A percentile compares a stretch with the other conserved stretches of the same genome.
Evolutionary conservation across 2,797 vertebrate genomes (phyloP).

Genomic region (Gymnothorax reevesii): DNA sequence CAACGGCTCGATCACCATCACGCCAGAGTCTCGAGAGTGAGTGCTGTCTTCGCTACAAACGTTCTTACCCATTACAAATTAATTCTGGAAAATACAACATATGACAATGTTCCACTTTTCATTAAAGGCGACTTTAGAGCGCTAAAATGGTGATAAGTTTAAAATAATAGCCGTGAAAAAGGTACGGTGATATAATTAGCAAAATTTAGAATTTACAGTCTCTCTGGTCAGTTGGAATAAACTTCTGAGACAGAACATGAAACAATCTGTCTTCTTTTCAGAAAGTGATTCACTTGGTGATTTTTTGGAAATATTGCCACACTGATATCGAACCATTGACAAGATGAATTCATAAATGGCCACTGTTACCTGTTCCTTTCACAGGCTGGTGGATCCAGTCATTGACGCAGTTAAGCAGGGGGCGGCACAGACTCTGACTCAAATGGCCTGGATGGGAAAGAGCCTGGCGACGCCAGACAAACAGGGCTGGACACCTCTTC

Average conservation of each 20-base stretch:
- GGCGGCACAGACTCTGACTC: slow-evolving; percentile 65
- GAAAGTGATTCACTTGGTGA: neutral
- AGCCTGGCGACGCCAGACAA: slow-evolving; percentile 72
- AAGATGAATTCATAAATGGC: slow-evolving; percentile 48
- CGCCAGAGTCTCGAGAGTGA: slow-evolving; percentile 39
- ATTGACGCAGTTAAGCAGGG: slow-evolving; percentile 73
- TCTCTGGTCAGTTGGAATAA: too few relatives aligned
- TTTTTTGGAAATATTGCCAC: neutral
- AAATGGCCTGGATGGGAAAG: slow-evolving; percentile 68
- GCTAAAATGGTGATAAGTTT: neutral
- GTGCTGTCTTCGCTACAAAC: slow-evolving; percentile 51
- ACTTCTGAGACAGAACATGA: too few relatives aligned
- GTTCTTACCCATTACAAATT: slow-evolving; percentile 54
- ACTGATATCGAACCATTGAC: neutral
- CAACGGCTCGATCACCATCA: slow-evolving; percentile 62
- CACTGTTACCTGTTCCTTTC: slow-evolving; percentile 52
- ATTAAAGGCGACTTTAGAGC: neutral
- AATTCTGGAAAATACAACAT: slow-evolving; percentile 46
- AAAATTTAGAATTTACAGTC: too few relatives aligned
- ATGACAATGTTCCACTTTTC: slow-evolving; percentile 38
- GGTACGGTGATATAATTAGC: slow-evolving; percentile 23
- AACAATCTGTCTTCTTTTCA: neutral
- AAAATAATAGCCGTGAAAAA: slow-evolving; percentile 55
- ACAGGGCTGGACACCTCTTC: slow-evolving; percentile 80
- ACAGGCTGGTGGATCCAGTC: slow-evolving; percentile 70